Percentiles rank a stretch among this genome's conserved stretches.
phyloP scores from a whole-genome alignment of 2,888 invertebrate genomes.

The Aelia acuminata region DNA sequence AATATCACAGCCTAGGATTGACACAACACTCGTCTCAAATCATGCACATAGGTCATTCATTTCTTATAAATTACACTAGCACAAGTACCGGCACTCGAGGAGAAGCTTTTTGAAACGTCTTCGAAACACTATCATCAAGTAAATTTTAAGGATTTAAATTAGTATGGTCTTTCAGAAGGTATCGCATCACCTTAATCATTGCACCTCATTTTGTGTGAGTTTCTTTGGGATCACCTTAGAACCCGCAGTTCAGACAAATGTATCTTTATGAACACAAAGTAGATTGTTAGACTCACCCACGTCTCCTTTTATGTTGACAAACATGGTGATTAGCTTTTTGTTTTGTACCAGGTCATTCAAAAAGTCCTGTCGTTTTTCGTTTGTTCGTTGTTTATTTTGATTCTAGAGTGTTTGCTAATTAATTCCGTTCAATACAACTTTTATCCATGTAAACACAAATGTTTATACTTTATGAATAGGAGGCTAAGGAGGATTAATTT shows the following conservation, averaged over 20 bases:
- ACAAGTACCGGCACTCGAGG: neutral
- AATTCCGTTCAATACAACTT: no score
- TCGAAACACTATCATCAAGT: neutral
- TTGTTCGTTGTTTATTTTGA: no score
- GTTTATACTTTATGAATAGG: no score
- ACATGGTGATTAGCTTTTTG: neutral
- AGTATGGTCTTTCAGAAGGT: neutral
- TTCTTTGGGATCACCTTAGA: neutral
- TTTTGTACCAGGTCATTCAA: no score
- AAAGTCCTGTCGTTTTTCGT: no score
- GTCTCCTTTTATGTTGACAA: neutral
- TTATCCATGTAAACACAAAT: no score
- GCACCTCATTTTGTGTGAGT: neutral
- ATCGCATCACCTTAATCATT: neutral
- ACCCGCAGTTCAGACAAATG: neutral
- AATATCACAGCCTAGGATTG: slow-evolving; percentile 35
- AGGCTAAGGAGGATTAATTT: no score
- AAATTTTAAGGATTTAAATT: neutral
- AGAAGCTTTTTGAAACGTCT: neutral
- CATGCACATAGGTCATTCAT: neutral
- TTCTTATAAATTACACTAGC: neutral
- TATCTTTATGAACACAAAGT: neutral
- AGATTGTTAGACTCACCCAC: neutral
- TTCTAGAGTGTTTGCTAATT: no score
- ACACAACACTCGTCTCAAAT: neutral